These are phyloP conservation scores for Echinarachnius parma DNA, from an alignment of 53 echinoderm and acorn worm species.

Conservation along the genomic window DNA sequence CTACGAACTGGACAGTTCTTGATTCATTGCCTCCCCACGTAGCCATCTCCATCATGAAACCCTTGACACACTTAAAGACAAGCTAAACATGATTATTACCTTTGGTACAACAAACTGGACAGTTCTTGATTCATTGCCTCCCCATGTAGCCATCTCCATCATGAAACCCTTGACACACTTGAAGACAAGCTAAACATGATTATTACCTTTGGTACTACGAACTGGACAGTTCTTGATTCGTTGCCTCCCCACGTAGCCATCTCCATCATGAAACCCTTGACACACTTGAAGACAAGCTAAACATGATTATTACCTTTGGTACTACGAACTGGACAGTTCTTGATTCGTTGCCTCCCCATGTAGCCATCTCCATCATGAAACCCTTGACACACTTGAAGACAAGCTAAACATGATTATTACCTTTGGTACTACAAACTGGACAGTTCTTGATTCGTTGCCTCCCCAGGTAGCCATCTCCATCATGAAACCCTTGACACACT, in stretches of 20 bases:
- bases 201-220: conserved; percentile 88
- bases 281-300: background rate
- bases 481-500: conserved; percentile 97
- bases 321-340: conserved; percentile 92
- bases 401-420: conserved; percentile 83
- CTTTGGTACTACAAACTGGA: conserved; percentile 92
- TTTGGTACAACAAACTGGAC: conserved; percentile 94
- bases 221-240: conserved; percentile 81
- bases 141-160: conserved; percentile 98
- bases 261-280: conserved; percentile 91
- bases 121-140: conserved; percentile 75
- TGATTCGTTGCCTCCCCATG: conserved; percentile 78
- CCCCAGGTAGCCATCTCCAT: conserved; percentile 98
- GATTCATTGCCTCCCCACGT: conserved; percentile 82
- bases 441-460: conserved; percentile 73
- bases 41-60: conserved; percentile 99
- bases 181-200: conserved; percentile 87
- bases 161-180: conserved; percentile 97
- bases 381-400: conserved; percentile 86
- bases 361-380: background rate
- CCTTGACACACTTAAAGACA: conserved; percentile 91
- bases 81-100: conserved; percentile 89
- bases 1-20: conserved; percentile 87
- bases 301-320: conserved; percentile 49
- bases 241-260: conserved; percentile 92